phyloP scores from a whole-genome alignment of 2,797 vertebrate species.

The Rallus crepitans region DNA sequence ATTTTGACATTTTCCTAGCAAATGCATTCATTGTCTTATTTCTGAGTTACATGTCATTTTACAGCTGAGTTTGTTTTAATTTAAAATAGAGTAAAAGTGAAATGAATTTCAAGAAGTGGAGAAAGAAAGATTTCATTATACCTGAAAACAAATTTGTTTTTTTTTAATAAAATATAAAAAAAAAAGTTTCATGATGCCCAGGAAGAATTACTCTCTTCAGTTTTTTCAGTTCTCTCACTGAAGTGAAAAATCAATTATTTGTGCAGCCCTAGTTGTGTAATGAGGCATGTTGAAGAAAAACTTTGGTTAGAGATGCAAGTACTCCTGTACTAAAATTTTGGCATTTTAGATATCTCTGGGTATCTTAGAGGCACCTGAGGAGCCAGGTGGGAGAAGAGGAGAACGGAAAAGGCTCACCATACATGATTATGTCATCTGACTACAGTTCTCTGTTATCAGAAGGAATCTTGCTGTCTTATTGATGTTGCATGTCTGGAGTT shows the following conservation, averaged over 20 bases:
- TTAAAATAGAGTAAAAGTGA: background rate
- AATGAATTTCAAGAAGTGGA: background rate
- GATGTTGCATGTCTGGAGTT: background rate
- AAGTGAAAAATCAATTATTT: slow-evolving; percentile 60
- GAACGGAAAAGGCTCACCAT: background rate
- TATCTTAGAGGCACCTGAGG: background rate
- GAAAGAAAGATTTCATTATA: background rate
- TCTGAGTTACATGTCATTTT: background rate
- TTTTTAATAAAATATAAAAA: background rate
- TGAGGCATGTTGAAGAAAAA: slow-evolving; percentile 24
- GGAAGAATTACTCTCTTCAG: background rate
- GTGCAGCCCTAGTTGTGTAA: slow-evolving; percentile 47
- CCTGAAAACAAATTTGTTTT: background rate
- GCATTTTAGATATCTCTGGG: background rate
- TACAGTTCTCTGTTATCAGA: background rate
- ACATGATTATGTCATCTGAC: background rate
- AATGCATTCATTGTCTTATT: background rate
- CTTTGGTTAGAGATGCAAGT: background rate
- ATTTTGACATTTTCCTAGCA: background rate
- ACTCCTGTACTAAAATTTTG: background rate
- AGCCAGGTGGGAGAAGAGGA: fast-evolving
- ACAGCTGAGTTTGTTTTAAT: background rate
- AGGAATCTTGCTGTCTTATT: background rate
- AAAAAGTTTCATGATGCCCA: background rate
- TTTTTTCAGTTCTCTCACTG: slow-evolving; percentile 54